Evolutionary conservation across 2,113 vertebrate genomes (phyloP).

Genomic region (Equus quagga): DNA sequence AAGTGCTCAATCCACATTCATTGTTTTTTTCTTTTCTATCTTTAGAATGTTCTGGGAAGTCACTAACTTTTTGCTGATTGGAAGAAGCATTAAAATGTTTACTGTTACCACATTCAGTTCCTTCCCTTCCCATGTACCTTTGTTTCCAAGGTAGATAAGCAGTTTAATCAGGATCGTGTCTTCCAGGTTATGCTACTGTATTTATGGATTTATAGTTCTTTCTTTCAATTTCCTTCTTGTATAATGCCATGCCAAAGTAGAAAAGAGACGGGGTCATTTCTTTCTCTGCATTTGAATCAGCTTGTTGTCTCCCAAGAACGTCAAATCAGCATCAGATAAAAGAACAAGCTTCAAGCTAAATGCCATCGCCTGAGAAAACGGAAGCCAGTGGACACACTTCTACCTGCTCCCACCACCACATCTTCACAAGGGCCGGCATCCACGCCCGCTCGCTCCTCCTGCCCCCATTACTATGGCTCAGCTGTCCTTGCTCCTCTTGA

Average conservation of each 20-base stretch:
- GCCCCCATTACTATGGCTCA: rapidly evolving
- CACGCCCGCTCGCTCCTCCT: rapidly evolving
- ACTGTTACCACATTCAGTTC: not conserved
- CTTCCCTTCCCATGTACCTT: not conserved
- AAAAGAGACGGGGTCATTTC: slow-evolving; percentile 50
- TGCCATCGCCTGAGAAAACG: not conserved
- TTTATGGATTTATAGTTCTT: not conserved
- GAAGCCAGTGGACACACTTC: rapidly evolving
- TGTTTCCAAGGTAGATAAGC: not conserved
- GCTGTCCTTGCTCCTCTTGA: rapidly evolving
- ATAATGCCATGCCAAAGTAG: not conserved
- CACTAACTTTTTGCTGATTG: slow-evolving; percentile 29
- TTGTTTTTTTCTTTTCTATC: not conserved
- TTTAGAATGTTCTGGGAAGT: slow-evolving; percentile 28
- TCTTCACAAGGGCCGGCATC: rapidly evolving
- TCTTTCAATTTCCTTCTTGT: slow-evolving; percentile 65
- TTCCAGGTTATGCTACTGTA: not conserved
- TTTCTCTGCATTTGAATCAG: slow-evolving; percentile 50
- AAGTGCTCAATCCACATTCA: slow-evolving; percentile 73
- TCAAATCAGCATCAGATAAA: slow-evolving; percentile 67
- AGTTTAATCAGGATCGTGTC: not conserved
- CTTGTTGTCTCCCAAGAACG: slow-evolving; percentile 28
- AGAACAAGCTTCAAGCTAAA: slow-evolving; percentile 62
- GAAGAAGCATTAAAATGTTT: slow-evolving; percentile 41
- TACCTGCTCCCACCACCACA: rapidly evolving